phyloP scores from a whole-genome alignment of 2,888 invertebrate genomes.

The Pristionchus fissidentatus region DNA sequence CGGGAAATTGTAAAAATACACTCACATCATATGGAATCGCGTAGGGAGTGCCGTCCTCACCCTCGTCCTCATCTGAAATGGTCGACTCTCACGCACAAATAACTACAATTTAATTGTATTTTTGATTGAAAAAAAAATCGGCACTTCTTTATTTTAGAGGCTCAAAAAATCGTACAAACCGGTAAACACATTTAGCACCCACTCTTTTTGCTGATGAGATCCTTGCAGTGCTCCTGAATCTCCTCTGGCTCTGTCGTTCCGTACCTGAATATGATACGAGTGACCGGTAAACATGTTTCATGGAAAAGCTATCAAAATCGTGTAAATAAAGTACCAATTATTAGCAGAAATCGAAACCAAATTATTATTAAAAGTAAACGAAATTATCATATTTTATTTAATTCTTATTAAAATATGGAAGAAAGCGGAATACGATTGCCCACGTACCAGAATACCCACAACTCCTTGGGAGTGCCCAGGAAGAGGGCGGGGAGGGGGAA shows the following conservation, averaged over 20 bases:
- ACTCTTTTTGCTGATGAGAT: conserved; percentile 34
- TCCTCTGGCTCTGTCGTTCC: conserved; percentile 10
- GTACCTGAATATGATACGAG: not conserved
- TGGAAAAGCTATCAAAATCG: not conserved
- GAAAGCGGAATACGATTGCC: too few species aligned
- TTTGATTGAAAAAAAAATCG: not conserved
- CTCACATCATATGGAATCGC: conserved; percentile 29
- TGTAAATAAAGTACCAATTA: too few species aligned
- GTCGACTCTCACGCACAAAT: not conserved
- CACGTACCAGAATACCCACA: conserved; percentile 49
- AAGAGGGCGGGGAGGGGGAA: conserved; percentile 3
- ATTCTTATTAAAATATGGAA: too few species aligned
- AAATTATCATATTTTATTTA: too few species aligned
- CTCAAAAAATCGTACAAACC: not conserved
- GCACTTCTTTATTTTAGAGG: not conserved
- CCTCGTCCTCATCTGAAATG: conserved; percentile 13
- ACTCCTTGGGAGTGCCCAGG: not conserved
- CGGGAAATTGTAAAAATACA: not conserved
- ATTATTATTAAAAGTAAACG: too few species aligned
- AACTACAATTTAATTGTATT: not conserved
- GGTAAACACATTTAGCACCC: not conserved
- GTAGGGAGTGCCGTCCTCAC: not conserved
- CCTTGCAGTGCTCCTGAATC: not conserved
- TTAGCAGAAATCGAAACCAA: too few species aligned
- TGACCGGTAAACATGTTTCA: not conserved